Evolutionary conservation across 2,113 vertebrate species (phyloP), one percentile per base, ranked within the genome.

Genomic region (Abramis brama): DNA sequence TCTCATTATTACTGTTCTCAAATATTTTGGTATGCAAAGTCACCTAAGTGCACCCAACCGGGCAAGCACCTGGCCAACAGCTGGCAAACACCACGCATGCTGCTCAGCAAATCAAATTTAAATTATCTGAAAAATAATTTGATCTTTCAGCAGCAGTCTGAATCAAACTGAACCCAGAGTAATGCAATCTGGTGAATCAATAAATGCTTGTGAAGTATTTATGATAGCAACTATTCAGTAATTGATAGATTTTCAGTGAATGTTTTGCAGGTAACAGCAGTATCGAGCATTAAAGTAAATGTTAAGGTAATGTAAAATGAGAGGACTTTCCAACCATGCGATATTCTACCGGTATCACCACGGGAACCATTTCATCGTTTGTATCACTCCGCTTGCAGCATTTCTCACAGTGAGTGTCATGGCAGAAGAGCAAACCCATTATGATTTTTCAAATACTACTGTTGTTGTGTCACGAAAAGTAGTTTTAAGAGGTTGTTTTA

Each of bases 41-140:
- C 23, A 64, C 78, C 21, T 62, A 25, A 19, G 59, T 0, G n/a
- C 59, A 64, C 59, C 59, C 59, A 30, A 80, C 57, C 17, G 36
- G n/a, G 39, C 39, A 33, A 64, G 33, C 79, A 80, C 79, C 79
- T 80, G 79, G 39, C 36, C 52, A 80, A 64, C 79, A 80, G 59
- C 39, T 80, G 79, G 79, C 79, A 62, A 45, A 80, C 59, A 47
- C 39, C 59, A 15, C n/a, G 27, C 79, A 64, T 80, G 39, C 79
- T 64, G 23, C 59, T 64, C 57, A 43, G 59, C 59, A 80, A 80
- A 80, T 80, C 39, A 19, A 45, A 80, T 55, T 64, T 21, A 25
- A 64, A 80, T 80, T 27, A 80, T 80, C 78, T 62, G 57, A 80
- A 64, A 17, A 27, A 64, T 62, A 25, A 80, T 62, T 62, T 64